These are phyloP conservation scores for Acanthococcus lagerstroemiae DNA, from an alignment of 2,888 invertebrate genomes.

Conservation along the genomic window DNA sequence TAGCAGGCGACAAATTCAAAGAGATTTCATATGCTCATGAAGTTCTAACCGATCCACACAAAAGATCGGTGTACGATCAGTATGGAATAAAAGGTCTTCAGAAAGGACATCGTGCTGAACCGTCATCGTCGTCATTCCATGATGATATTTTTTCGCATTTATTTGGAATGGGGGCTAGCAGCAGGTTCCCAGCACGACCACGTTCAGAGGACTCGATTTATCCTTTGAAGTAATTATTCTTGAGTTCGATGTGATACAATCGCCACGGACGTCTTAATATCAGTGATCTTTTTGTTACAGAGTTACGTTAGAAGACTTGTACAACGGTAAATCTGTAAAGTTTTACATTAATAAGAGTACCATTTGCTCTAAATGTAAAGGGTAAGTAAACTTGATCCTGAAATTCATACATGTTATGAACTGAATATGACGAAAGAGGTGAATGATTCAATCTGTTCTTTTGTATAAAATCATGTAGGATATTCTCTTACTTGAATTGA, in stretches of 20 bases:
- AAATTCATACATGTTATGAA: no score
- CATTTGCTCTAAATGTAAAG: constrained; percentile 65
- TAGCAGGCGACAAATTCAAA: constrained; percentile 85
- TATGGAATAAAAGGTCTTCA: constrained; percentile 80
- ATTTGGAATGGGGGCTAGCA: constrained; percentile 48
- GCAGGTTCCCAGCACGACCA: constrained; percentile 44
- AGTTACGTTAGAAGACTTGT: constrained; percentile 81
- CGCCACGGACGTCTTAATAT: neutral
- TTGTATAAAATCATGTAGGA: no score
- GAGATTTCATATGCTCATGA: constrained; percentile 94
- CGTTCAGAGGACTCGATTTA: constrained; percentile 75
- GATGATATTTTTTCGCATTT: constrained; percentile 57
- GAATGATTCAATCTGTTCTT: no score
- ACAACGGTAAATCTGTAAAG: constrained; percentile 77
- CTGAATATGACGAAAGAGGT: no score
- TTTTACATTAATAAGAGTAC: constrained; percentile 72
- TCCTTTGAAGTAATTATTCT: constrained; percentile 52
- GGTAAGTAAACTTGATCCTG: constrained; percentile 47
- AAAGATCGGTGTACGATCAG: constrained; percentile 73
- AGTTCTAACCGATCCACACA: constrained; percentile 78
- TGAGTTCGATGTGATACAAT: no score
- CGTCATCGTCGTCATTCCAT: constrained; percentile 33
- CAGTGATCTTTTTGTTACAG: constrained; percentile 40
- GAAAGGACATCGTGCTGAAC: constrained; percentile 48
- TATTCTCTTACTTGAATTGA: no score